Conservation (phyloP, 2,113 vertebrate species). For the Malurus alboscapulatus region DNA sequence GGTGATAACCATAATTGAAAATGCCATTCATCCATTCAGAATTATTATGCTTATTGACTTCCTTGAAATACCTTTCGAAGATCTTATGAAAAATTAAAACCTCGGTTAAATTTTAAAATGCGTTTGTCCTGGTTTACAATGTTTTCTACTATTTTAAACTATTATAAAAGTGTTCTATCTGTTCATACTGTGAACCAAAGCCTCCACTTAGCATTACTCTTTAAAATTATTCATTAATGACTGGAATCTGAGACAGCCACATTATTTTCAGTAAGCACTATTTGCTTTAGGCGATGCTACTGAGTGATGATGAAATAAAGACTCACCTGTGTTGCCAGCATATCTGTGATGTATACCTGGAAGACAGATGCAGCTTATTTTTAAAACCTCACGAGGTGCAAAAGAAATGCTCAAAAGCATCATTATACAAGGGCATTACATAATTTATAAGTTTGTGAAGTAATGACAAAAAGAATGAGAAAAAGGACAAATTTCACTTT, state of each 20-base stretch:
- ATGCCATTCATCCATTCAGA: neutral
- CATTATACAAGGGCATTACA: neutral
- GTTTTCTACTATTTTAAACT: neutral
- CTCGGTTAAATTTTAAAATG: neutral
- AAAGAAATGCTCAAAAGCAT: neutral
- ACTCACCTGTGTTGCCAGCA: neutral
- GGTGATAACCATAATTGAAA: neutral
- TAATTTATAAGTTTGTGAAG: neutral
- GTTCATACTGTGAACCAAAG: neutral
- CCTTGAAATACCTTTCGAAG: neutral
- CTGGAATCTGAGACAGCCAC: neutral
- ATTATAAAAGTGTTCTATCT: neutral
- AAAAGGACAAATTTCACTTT: neutral
- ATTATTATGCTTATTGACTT: neutral
- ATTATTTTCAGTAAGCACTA: neutral
- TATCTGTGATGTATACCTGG: neutral
- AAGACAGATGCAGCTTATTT: neutral
- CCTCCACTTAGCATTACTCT: neutral
- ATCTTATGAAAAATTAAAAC: neutral
- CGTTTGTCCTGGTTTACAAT: neutral
- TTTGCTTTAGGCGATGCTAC: neutral
- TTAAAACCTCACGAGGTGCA: neutral
- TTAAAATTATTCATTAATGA: neutral
- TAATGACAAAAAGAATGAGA: neutral
- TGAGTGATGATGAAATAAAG: neutral